These are phyloP conservation scores for Linnaemya vulpina DNA, from an alignment of 2,888 invertebrate species.

Conservation along the genomic window DNA sequence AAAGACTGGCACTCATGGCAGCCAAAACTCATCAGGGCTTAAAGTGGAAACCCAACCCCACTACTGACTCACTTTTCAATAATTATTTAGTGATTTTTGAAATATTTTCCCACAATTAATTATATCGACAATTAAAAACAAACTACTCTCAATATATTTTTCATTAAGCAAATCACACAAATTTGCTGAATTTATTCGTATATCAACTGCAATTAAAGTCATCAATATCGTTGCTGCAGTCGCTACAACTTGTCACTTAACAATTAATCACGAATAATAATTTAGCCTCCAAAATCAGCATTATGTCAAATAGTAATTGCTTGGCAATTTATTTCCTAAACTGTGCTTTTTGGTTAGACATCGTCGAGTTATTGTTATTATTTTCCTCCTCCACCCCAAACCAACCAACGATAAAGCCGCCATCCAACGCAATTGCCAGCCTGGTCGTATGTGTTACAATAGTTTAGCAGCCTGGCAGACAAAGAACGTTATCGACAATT, in stretches of 20 bases:
- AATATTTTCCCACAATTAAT: too few species aligned
- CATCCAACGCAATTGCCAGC: constrained; percentile 34
- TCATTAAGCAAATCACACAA: not conserved
- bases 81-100: too few species aligned
- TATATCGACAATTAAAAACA: too few species aligned
- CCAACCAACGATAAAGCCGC: not conserved
- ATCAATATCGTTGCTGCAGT: not conserved
- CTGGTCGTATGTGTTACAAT: not conserved
- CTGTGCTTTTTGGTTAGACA: constrained; percentile 24
- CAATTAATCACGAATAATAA: constrained; percentile 64
- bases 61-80: too few species aligned
- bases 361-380: not conserved
- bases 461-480: constrained; percentile 40
- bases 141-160: too few species aligned
- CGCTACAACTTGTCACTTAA: constrained; percentile 25
- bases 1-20: too few species aligned
- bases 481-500: constrained; percentile 66
- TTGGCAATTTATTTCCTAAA: constrained; percentile 63
- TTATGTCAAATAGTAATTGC: constrained; percentile 67
- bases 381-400: constrained; percentile 8
- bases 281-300: constrained; percentile 62
- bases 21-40: too few species aligned
- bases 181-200: not conserved
- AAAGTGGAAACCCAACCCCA: too few species aligned
- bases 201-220: constrained; percentile 50